phyloP scores from a whole-genome alignment of 2,888 invertebrate genomes.

The Ethmia dodecea region DNA sequence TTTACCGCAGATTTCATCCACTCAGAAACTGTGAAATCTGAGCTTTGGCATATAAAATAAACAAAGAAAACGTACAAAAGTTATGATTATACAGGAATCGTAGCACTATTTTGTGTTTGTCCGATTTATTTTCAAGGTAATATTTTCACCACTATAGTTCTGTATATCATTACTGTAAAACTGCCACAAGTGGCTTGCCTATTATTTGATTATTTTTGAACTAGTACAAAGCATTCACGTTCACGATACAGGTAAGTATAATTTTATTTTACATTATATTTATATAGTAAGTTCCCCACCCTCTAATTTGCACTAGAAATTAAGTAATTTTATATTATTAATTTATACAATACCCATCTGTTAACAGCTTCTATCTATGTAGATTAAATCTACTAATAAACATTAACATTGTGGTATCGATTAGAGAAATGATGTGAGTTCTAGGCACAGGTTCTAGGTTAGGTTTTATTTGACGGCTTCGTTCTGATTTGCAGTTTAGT shows the following conservation, averaged over 20 bases:
- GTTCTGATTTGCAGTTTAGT: slow-evolving; percentile 30
- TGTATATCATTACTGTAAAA: too few relatives aligned
- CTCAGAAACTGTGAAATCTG: too few relatives aligned
- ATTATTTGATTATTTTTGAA: slow-evolving; percentile 37
- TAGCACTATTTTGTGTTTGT: too few relatives aligned
- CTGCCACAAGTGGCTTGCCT: too few relatives aligned
- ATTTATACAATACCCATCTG: slow-evolving; percentile 36
- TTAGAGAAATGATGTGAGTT: slow-evolving; percentile 45
- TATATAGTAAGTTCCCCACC: slow-evolving; percentile 43
- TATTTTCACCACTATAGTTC: too few relatives aligned
- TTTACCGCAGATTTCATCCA: too few relatives aligned
- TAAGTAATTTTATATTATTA: slow-evolving; percentile 43
- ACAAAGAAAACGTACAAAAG: too few relatives aligned
- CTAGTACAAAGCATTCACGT: slow-evolving; percentile 54
- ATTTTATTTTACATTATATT: slow-evolving; percentile 29
- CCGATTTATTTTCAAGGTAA: too few relatives aligned
- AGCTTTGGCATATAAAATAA: too few relatives aligned
- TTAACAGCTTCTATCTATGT: slow-evolving; percentile 32
- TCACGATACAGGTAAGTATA: slow-evolving; percentile 54
- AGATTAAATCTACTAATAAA: slow-evolving; percentile 66
- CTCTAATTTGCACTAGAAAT: slow-evolving; percentile 38
- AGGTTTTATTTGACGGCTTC: slow-evolving; percentile 44
- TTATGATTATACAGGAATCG: too few relatives aligned
- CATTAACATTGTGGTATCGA: slow-evolving; percentile 43
- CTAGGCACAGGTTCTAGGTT: slow-evolving; percentile 48